Evolutionary conservation across 92 coral and sea anemone species (phyloP).

Genomic region (Phenganax subtilis): DNA sequence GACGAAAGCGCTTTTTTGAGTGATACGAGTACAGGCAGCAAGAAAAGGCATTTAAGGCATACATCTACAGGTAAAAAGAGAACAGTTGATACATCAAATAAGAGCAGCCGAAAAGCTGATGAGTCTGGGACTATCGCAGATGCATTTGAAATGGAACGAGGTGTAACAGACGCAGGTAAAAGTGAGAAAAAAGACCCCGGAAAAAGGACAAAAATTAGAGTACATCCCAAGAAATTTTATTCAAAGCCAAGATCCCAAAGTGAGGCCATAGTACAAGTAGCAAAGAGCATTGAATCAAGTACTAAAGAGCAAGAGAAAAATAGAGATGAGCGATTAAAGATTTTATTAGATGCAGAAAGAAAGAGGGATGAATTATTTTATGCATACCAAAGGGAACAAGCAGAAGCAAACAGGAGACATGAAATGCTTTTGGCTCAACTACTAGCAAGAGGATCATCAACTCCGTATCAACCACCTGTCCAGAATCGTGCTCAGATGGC

Average conservation of each 20-base stretch:
- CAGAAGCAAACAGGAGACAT: slow-evolving; percentile 42
- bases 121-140: neutral
- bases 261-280: slow-evolving; percentile 48
- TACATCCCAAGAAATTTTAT: slow-evolving; percentile 8
- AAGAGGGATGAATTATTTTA: slow-evolving; percentile 45
- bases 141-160: slow-evolving; percentile 1
- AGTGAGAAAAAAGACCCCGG: slow-evolving; percentile 2
- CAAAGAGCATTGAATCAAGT: slow-evolving; percentile 46
- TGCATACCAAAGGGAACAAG: slow-evolving; percentile 43
- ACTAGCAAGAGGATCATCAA: slow-evolving; percentile 13
- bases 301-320: slow-evolving; percentile 44
- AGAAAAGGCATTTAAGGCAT: neutral
- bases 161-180: neutral
- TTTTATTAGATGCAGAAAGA: slow-evolving; percentile 41
- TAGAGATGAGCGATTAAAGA: slow-evolving; percentile 41
- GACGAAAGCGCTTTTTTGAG: slow-evolving; percentile 10
- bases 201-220: slow-evolving; percentile 21
- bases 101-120: neutral
- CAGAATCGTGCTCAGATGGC: slow-evolving; percentile 9
- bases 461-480: neutral
- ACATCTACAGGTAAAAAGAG: neutral
- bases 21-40: neutral
- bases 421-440: slow-evolving; percentile 47
- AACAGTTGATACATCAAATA: neutral
- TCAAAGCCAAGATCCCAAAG: slow-evolving; percentile 41